Conservation (phyloP, 2,888 invertebrate genomes). For the Ophion ellenae region DNA sequence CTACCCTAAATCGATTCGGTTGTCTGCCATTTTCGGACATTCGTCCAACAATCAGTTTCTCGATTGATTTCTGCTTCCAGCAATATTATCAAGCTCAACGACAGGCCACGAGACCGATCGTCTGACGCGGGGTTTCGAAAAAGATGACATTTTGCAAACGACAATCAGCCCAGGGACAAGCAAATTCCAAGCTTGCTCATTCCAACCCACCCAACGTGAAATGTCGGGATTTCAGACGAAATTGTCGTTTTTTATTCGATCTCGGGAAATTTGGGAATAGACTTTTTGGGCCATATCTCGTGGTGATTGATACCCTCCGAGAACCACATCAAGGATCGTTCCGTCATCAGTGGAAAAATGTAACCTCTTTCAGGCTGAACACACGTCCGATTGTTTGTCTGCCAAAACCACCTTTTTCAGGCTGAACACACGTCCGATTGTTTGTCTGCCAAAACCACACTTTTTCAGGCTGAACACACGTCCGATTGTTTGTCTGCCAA, state of each 20-base stretch:
- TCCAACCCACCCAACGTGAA: background rate
- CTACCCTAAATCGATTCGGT: conserved; percentile 7
- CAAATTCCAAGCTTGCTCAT: background rate
- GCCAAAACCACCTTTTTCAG: too few relatives aligned
- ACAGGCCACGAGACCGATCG: too few relatives aligned
- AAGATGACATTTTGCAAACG: background rate
- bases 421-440: too few relatives aligned
- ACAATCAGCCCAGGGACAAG: background rate
- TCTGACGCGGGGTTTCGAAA: background rate
- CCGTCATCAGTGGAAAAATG: too few relatives aligned
- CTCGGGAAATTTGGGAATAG: background rate
- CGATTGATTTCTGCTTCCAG: background rate
- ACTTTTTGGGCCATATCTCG: background rate
- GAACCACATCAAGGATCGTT: too few relatives aligned
- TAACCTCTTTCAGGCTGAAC: too few relatives aligned
- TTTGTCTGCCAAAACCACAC: too few relatives aligned
- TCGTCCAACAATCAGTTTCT: background rate
- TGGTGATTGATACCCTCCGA: too few relatives aligned
- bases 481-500: too few relatives aligned
- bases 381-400: too few relatives aligned
- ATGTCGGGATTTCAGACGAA: background rate
- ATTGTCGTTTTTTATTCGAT: background rate
- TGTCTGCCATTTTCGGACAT: background rate
- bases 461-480: too few relatives aligned
- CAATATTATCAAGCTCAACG: background rate